Evolutionary conservation across 2,113 vertebrate species (phyloP).

Genomic region (Sarotherodon lohbergeri): DNA sequence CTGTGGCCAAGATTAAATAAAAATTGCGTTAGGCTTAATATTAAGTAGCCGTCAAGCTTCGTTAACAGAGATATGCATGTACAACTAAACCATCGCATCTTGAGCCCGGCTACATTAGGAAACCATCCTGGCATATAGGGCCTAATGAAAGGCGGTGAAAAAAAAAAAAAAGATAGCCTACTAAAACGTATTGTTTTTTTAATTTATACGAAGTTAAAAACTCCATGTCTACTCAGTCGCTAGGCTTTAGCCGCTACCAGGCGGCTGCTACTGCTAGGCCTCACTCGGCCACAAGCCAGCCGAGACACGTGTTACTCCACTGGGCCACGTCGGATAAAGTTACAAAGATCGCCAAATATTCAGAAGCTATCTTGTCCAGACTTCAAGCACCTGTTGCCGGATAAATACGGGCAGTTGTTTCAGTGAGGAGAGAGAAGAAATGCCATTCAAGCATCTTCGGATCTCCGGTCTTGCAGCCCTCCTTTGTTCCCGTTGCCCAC

Average conservation of each 20-base stretch:
- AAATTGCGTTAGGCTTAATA: neutral
- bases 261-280: conserved; percentile 46
- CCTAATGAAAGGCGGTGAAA: neutral
- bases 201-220: neutral
- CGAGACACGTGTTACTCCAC: conserved; percentile 71
- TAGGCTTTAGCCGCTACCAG: neutral
- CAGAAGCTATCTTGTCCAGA: neutral
- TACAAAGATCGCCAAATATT: conserved; percentile 50
- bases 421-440: neutral
- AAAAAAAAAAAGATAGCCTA: rapidly evolving
- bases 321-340: conserved; percentile 65
- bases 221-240: neutral
- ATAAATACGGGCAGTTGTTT: neutral
- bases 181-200: neutral
- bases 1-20: neutral
- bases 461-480: neutral
- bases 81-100: neutral
- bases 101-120: neutral
- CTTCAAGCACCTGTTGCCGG: conserved; percentile 7
- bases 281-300: conserved; percentile 52
- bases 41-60: neutral
- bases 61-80: neutral
- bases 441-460: conserved; percentile 5
- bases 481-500: conserved; percentile 68
- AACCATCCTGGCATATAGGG: too few species aligned